A percentile compares a stretch with the other conserved stretches of the same genome.
These are phyloP conservation scores for Drosophila anceps DNA, from an alignment of 2,888 invertebrate species.

Conservation along the genomic window DNA sequence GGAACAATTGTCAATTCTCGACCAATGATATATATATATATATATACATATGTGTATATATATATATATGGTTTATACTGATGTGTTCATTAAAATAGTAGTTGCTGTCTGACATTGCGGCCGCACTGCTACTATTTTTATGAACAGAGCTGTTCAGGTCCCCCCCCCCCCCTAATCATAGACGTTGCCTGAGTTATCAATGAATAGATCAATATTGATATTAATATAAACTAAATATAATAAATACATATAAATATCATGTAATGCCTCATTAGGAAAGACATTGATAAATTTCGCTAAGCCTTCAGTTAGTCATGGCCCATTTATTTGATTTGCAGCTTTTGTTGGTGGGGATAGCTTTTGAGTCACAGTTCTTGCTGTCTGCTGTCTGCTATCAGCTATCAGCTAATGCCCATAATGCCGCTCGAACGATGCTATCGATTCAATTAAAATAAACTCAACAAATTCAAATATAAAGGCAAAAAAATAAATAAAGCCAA, in stretches of 20 bases:
- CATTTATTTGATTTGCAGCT: neutral
- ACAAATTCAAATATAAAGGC: neutral
- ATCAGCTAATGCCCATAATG: constrained; percentile 25
- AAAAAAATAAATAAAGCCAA: neutral
- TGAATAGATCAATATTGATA: neutral
- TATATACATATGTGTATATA: too few species aligned
- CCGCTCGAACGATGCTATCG: constrained; percentile 11
- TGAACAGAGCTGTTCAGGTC: too few species aligned
- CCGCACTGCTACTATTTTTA: too few species aligned
- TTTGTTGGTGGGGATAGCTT: constrained; percentile 2
- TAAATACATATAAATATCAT: neutral
- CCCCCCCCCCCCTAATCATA: neutral
- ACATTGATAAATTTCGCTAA: constrained; percentile 1
- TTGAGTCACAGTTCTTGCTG: constrained; percentile 4
- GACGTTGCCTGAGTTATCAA: neutral
- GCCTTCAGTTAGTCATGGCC: constrained; percentile 10
- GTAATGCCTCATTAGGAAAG: constrained; percentile 5
- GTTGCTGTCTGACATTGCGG: too few species aligned
- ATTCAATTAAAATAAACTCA: constrained; percentile 1
- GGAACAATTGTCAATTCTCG: too few species aligned
- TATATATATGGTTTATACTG: too few species aligned
- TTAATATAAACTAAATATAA: neutral
- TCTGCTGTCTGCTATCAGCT: neutral
- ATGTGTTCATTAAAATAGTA: too few species aligned
- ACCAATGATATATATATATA: too few species aligned